Conservation (phyloP, 92 coral and sea anemone genomes). For the Heteractis magnifica region DNA sequence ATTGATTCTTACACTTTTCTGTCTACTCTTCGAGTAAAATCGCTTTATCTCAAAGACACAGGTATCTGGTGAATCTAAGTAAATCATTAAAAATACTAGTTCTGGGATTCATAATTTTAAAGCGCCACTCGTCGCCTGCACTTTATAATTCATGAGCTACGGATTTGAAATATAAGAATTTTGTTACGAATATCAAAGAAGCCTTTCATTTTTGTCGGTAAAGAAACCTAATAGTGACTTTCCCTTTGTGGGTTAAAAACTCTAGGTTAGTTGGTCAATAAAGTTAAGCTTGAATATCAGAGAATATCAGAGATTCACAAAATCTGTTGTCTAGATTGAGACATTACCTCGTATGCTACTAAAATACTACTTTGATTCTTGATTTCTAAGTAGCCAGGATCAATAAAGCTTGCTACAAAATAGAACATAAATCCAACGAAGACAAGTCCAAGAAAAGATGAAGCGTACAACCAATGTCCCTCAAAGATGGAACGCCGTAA, state of each 20-base stretch:
- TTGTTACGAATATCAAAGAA: neutral
- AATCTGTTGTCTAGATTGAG: neutral
- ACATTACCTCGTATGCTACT: constrained; percentile 87
- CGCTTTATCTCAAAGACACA: too few relatives aligned
- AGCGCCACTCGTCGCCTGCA: neutral
- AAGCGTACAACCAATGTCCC: constrained; percentile 80
- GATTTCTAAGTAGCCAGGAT: constrained; percentile 88
- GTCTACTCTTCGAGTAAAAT: too few relatives aligned
- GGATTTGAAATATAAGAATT: neutral
- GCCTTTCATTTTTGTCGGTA: neutral
- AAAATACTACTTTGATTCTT: constrained; percentile 77
- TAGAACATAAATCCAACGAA: constrained; percentile 72
- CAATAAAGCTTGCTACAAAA: constrained; percentile 88
- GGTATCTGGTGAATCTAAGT: too few relatives aligned
- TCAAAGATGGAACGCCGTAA: constrained; percentile 68
- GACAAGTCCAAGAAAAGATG: constrained; percentile 65
- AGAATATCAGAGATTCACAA: neutral
- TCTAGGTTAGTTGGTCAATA: too few relatives aligned
- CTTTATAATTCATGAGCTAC: constrained; percentile 1
- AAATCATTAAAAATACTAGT: too few relatives aligned
- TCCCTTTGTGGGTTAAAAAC: neutral
- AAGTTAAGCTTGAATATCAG: neutral
- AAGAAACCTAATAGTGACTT: neutral
- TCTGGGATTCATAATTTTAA: neutral
- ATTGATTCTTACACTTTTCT: too few relatives aligned